These are phyloP conservation scores for Spilosoma lubricipeda DNA, from an alignment of 2,888 invertebrate genomes.

Conservation along the genomic window DNA sequence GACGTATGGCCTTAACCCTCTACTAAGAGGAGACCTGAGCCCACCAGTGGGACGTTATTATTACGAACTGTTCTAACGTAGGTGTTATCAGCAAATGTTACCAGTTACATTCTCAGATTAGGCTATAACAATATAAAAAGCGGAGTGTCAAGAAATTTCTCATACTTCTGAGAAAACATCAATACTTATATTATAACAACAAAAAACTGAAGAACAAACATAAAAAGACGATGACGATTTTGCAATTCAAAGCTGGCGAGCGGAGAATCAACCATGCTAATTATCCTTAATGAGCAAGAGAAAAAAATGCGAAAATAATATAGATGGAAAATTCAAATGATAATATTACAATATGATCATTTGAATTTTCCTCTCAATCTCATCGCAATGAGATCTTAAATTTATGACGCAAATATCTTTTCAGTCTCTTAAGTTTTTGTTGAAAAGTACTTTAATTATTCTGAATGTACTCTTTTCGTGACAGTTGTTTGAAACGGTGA, in stretches of 20 bases:
- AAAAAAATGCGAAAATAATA: slow-evolving; percentile 5
- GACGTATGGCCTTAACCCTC: no score
- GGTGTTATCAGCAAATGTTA: no score
- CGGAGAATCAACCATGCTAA: slow-evolving; percentile 7
- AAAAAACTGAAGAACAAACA: background rate
- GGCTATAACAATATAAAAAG: background rate
- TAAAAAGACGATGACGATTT: background rate
- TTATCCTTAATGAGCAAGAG: slow-evolving; percentile 4
- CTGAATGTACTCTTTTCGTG: slow-evolving; percentile 9
- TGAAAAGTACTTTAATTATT: slow-evolving; percentile 15
- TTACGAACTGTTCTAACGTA: no score
- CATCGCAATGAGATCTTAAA: slow-evolving; percentile 10
- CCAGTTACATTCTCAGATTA: background rate
- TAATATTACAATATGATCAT: no score
- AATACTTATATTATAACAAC: background rate
- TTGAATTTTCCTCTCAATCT: no score
- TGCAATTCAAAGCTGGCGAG: background rate
- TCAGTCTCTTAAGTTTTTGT: slow-evolving; percentile 1
- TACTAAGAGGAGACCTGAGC: no score
- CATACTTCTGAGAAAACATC: background rate
- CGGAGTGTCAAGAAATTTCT: background rate
- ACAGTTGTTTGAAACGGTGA: slow-evolving; percentile 14
- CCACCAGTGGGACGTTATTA: no score
- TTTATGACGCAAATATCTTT: slow-evolving; percentile 11
- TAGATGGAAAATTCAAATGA: slow-evolving; percentile 9